Percentiles rank a stretch among this genome's conserved stretches.
phyloP scores from a whole-genome alignment of 2,888 invertebrate genomes.

The Eupithecia vulgata region DNA sequence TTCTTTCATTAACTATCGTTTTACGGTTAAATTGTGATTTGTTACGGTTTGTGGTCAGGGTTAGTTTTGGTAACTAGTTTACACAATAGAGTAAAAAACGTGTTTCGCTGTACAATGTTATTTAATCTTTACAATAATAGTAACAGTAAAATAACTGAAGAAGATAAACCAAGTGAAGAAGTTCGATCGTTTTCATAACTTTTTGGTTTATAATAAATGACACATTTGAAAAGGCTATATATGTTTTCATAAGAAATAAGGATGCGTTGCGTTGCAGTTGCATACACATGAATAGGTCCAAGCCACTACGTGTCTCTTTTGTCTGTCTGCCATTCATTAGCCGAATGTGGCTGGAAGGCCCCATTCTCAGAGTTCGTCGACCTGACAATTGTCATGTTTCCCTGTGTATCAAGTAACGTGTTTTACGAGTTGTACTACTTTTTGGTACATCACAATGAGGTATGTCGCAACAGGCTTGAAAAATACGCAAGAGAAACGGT shows the following conservation, averaged over 20 bases:
- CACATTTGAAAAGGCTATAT: background rate
- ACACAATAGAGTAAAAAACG: constrained; percentile 24
- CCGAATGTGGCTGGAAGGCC: constrained; percentile 73
- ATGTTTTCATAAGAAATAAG: constrained; percentile 16
- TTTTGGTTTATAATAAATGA: background rate
- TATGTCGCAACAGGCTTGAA: constrained; percentile 53
- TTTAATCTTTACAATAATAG: background rate
- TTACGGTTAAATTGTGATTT: constrained; percentile 54
- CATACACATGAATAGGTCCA: constrained; percentile 62
- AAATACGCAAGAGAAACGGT: constrained; percentile 2
- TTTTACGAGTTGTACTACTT: constrained; percentile 69
- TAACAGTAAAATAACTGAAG: background rate
- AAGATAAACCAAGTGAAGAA: background rate
- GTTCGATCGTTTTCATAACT: background rate
- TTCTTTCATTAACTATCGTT: constrained; percentile 44
- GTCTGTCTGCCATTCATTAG: constrained; percentile 80
- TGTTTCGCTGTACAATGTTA: background rate
- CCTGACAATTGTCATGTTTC: constrained; percentile 72
- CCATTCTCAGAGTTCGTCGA: constrained; percentile 78
- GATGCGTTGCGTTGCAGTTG: constrained; percentile 52
- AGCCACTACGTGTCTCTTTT: constrained; percentile 66
- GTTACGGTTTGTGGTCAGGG: constrained; percentile 57
- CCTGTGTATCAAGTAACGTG: constrained; percentile 70
- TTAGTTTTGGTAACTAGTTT: constrained; percentile 48
- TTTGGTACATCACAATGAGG: constrained; percentile 55